phyloP scores from a whole-genome alignment of 2,888 invertebrate genomes.

The Hirtodrosophila duncani region DNA sequence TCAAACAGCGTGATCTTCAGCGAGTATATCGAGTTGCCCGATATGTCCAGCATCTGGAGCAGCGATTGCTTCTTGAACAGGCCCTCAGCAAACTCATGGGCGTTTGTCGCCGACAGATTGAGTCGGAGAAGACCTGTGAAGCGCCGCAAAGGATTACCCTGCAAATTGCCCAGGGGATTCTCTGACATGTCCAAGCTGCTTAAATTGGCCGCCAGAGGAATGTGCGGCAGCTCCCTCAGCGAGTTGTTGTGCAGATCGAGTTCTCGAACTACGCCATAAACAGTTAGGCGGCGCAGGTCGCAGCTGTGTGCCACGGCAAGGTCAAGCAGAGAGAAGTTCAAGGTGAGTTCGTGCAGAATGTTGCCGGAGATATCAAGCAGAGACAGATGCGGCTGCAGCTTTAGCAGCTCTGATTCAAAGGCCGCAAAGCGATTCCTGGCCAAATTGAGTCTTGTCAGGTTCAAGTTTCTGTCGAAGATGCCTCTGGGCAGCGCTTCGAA shows the following conservation, averaged over 20 bases:
- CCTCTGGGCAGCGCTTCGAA: conserved; percentile 61
- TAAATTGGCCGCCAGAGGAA: conserved; percentile 72
- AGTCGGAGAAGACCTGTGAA: conserved; percentile 66
- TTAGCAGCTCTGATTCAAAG: conserved; percentile 73
- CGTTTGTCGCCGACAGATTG: conserved; percentile 70
- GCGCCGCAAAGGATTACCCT: conserved; percentile 71
- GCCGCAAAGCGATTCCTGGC: conserved; percentile 68
- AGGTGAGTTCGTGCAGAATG: conserved; percentile 68
- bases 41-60: conserved; percentile 72
- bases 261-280: conserved; percentile 67
- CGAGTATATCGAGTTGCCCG: conserved; percentile 70
- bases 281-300: conserved; percentile 70
- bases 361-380: conserved; percentile 74
- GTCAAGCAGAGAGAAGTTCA: conserved; percentile 69
- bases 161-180: conserved; percentile 73
- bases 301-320: conserved; percentile 66
- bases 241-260: conserved; percentile 75
- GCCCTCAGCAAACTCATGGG: conserved; percentile 73
- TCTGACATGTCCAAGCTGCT: conserved; percentile 70
- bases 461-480: conserved; percentile 71
- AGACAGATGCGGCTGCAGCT: conserved; percentile 59
- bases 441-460: conserved; percentile 70
- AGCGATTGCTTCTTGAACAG: conserved; percentile 74
- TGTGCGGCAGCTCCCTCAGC: conserved; percentile 72
- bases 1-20: conserved; percentile 75